Conservation (phyloP, 1,140 invertebrate species). For the Drosophila aff. region DNA sequence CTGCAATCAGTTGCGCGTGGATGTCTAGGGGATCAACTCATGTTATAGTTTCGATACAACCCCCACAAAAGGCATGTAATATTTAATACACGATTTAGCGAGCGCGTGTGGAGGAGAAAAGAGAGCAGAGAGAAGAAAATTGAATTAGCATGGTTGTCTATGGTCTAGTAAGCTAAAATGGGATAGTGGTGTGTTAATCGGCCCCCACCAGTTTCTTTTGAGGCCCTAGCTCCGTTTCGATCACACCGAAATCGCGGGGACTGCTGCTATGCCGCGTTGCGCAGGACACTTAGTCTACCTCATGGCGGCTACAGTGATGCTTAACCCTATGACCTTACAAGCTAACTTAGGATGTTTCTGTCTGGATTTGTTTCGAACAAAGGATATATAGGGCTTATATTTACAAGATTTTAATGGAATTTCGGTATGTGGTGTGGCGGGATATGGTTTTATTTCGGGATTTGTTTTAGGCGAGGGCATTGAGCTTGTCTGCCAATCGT, state of each 20-base stretch:
- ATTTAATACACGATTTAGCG: conserved; percentile 59
- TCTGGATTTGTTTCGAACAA: conserved; percentile 66
- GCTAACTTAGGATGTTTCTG: conserved; percentile 49
- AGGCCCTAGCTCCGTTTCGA: conserved; percentile 50
- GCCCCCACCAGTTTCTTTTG: conserved; percentile 27
- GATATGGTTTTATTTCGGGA: conserved; percentile 56
- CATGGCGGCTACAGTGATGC: conserved; percentile 9
- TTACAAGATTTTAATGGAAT: conserved; percentile 72
- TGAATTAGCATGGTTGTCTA: conserved; percentile 82
- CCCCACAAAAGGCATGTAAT: conserved; percentile 36
- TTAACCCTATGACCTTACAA: conserved; percentile 23
- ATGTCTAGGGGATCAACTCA: no score
- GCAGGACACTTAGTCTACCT: conserved; percentile 7
- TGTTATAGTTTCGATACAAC: no score
- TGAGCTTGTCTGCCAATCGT: conserved; percentile 62
- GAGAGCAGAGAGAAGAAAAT: conserved; percentile 85
- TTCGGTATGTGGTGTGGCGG: conserved; percentile 47
- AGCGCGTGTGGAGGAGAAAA: conserved; percentile 83
- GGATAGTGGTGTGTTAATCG: conserved; percentile 41
- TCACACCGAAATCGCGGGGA: conserved; percentile 47
- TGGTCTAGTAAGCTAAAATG: conserved; percentile 55
- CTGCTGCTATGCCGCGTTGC: conserved; percentile 11
- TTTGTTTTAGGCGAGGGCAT: conserved; percentile 83
- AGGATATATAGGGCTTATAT: conserved; percentile 80
- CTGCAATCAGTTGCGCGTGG: no score